Conservation (phyloP, 1,140 invertebrate genomes). For the Mercenaria mercenaria region DNA sequence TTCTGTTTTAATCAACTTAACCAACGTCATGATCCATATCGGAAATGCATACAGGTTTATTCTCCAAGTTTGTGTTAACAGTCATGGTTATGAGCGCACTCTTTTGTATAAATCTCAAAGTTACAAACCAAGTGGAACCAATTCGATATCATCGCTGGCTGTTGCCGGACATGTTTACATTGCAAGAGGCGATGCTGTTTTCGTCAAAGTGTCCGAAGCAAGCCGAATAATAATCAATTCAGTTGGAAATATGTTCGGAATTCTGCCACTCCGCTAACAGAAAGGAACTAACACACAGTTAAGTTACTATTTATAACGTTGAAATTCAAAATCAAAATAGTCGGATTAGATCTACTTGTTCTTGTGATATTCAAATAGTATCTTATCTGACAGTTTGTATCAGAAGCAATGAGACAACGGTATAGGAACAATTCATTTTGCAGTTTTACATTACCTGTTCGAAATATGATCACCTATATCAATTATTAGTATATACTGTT, state of each 20-base stretch:
- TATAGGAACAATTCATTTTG: too few species aligned
- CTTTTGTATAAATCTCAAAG: neutral
- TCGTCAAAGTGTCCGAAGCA: neutral
- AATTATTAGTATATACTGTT: too few species aligned
- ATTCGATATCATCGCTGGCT: neutral
- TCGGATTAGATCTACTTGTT: too few species aligned
- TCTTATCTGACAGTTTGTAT: too few species aligned
- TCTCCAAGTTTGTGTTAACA: neutral
- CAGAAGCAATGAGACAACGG: too few species aligned
- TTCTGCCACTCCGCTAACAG: too few species aligned
- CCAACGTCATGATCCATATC: neutral
- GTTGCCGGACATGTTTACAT: neutral
- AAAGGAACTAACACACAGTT: too few species aligned
- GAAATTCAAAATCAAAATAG: too few species aligned
- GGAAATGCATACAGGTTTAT: neutral
- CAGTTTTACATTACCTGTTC: too few species aligned
- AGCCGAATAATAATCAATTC: neutral
- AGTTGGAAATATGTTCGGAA: neutral
- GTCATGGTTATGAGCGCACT: neutral
- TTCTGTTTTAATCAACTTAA: neutral
- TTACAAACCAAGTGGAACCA: neutral
- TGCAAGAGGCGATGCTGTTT: neutral
- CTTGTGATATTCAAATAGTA: too few species aligned
- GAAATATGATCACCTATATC: too few species aligned
- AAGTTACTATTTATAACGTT: too few species aligned